Percentiles rank a stretch among this genome's conserved stretches.
Evolutionary conservation across 37 sponge, comb jelly and placozoan genomes (phyloP).

Genomic region (Tethya wilhelma): DNA sequence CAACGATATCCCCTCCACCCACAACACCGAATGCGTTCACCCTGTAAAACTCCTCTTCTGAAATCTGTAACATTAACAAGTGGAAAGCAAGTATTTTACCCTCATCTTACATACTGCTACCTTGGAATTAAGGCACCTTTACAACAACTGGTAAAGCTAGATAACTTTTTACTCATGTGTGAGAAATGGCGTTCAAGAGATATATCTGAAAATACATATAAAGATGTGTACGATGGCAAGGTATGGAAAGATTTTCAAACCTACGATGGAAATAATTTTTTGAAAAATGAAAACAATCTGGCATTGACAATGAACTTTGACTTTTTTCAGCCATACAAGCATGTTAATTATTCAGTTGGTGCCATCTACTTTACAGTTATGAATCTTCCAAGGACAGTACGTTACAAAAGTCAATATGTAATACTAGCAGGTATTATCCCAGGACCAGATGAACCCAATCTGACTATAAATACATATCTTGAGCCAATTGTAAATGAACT

Average conservation of each 20-base stretch:
- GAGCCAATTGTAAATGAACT: not conserved
- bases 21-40: not conserved
- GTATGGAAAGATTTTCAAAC: not conserved
- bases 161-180: not conserved
- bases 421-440: slow-evolving; percentile 8
- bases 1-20: not conserved
- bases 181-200: not conserved
- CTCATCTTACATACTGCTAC: slow-evolving; percentile 2
- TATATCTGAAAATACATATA: not conserved
- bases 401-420: not conserved
- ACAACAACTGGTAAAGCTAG: not conserved
- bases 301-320: slow-evolving; percentile 25
- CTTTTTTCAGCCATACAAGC: slow-evolving; percentile 48
- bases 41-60: not conserved
- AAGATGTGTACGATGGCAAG: slow-evolving; percentile 6
- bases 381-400: slow-evolving; percentile 13
- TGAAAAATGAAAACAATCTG: not conserved
- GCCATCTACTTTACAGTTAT: slow-evolving; percentile 22
- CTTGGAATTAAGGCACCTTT: not conserved
- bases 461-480: not conserved
- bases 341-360: slow-evolving; percentile 19
- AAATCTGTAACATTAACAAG: not conserved
- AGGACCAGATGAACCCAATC: slow-evolving; percentile 7
- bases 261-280: not conserved
- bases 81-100: not conserved